Base-by-base conservation (phyloP, 2,113 vertebrate genomes). In the Ceuthmochares aereus region DNA sequence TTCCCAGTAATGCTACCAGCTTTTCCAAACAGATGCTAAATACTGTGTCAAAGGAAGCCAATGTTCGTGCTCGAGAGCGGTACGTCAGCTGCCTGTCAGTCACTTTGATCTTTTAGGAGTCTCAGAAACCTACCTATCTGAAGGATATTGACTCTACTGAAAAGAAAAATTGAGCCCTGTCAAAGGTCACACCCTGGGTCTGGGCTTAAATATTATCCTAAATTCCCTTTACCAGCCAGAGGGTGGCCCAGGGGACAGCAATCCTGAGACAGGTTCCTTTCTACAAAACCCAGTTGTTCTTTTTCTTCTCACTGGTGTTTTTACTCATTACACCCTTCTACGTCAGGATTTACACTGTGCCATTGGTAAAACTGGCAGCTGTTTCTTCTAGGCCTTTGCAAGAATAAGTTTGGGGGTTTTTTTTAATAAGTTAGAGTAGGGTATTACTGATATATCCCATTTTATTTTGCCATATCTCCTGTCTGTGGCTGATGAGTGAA, bases 1-100 rank as follows among this genome's bases (percentile, higher is more conserved):
- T 98, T 82, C 98, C 98, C 25, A 95, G 97, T 79, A 98, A 96
- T 45, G 91, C 98, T 89, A 84, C 97, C 84, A 95, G 92, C 86
- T 95, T 97, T 86, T 82, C 98, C 29, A 98, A 98, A 95, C 98
- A 98, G 69, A 88, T 85, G 70, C 94, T 97, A 67, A 92, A 74
- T 36, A 95, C 96, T 2, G 97, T 96, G 5, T 96, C 98, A 21
- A 97, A 98, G 63, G 97, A 97, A 27, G 45, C 42, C 10, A 93
- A 96, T 4, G 77, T 78, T 85, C 92, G 98, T 7, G 76, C 96
- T 85, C 95, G 69, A 91, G 97, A 96, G 51, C 93, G 63, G 99
- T 99, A 86, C 94, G 96, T 62, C 19, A 3, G 3, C 20, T 37
- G 29, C 10, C 36, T 77, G 1, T n/a, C 12, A 6, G 9, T 7